Evolutionary conservation across 2,113 vertebrate species (phyloP).

Genomic region (Terrapene triunguis): DNA sequence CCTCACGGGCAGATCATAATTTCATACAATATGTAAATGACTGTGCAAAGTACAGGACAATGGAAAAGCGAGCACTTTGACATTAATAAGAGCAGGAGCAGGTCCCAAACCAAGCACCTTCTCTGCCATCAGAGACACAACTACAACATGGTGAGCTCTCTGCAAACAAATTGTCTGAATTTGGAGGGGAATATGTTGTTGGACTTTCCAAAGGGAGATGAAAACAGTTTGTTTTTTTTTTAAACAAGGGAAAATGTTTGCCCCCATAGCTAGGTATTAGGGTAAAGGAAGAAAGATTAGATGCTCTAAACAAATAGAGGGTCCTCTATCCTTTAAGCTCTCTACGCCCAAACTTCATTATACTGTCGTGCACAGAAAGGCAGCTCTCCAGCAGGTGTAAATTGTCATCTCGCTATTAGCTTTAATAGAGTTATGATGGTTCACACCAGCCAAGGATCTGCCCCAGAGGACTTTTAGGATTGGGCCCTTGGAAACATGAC

Average conservation of each 20-base stretch:
- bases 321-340: neutral
- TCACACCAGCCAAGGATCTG: neutral
- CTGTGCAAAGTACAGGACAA: neutral
- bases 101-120: neutral
- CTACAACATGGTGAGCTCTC: neutral
- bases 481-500: neutral
- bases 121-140: neutral
- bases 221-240: neutral
- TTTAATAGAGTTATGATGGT: neutral
- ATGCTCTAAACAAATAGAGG: neutral
- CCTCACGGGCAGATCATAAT: neutral
- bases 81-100: neutral
- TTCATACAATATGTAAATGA: neutral
- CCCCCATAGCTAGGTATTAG: neutral
- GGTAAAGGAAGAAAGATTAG: neutral
- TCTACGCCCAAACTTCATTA: neutral
- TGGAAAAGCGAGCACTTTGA: neutral
- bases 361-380: neutral
- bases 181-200: fast-evolving
- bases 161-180: neutral
- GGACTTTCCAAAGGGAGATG: neutral
- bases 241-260: neutral
- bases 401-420: neutral
- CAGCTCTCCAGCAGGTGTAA: neutral
- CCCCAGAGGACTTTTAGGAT: neutral